phyloP scores from a whole-genome alignment of 2,113 vertebrate species.

The Gallinago undulata region DNA sequence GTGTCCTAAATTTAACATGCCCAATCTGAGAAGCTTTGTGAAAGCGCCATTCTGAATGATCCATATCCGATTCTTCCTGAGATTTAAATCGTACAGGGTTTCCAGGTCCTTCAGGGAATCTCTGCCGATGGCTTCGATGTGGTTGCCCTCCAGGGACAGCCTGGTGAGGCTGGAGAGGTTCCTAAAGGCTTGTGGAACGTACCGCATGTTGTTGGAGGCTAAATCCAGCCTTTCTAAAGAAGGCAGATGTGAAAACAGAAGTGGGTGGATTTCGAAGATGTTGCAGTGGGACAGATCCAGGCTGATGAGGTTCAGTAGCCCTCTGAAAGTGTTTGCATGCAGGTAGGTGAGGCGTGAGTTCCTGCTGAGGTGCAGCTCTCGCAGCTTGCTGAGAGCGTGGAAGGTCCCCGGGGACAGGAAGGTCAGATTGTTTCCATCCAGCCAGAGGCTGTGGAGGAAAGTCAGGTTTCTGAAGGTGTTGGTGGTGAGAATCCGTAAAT shows the following conservation, averaged over 20 bases:
- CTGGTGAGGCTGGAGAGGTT: conserved; percentile 47
- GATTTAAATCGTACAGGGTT: conserved; percentile 44
- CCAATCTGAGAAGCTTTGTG: conserved; percentile 53
- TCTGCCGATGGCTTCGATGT: conserved; percentile 67
- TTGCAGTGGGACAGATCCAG: conserved; percentile 69
- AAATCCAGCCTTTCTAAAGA: conserved; percentile 57
- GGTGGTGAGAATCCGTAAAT: conserved; percentile 35
- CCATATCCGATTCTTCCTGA: conserved; percentile 70
- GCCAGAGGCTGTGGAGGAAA: conserved; percentile 62
- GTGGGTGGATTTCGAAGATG: conserved; percentile 66
- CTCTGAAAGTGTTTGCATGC: conserved; percentile 64
- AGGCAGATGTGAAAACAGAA: conserved; percentile 63
- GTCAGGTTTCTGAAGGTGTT: conserved; percentile 60
- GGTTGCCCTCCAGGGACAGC: conserved; percentile 64
- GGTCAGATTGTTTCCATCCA: conserved; percentile 67
- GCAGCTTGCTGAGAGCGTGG: conserved; percentile 40
- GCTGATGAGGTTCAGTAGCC: conserved; percentile 56
- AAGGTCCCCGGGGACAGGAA: conserved; percentile 68
- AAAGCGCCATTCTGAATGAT: conserved; percentile 64
- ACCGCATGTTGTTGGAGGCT: conserved; percentile 61
- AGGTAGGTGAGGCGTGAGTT: conserved; percentile 64
- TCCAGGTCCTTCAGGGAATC: conserved; percentile 64
- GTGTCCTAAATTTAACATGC: conserved; percentile 69
- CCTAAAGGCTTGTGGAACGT: conserved; percentile 62
- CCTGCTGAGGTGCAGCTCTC: conserved; percentile 61